These are phyloP conservation scores for Bovichtus variegatus DNA, from an alignment of 2,797 vertebrate genomes.

Conservation along the genomic window DNA sequence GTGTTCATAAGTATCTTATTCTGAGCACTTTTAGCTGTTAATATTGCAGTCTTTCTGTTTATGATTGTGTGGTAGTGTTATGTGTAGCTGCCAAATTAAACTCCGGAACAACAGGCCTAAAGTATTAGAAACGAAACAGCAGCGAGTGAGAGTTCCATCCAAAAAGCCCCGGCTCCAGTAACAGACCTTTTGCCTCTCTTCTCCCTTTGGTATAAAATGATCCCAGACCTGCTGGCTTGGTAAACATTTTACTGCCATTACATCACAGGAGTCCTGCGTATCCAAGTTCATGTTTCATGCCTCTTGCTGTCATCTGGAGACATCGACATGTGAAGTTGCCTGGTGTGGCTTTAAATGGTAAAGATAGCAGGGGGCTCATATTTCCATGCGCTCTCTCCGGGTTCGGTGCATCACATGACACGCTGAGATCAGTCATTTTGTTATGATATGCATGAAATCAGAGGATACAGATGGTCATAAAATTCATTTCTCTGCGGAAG, in stretches of 20 bases:
- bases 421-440: conserved; percentile 11
- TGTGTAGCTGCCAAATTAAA: background rate
- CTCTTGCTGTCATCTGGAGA: conserved; percentile 38
- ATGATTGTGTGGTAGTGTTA: too few relatives aligned
- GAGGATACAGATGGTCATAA: conserved; percentile 54
- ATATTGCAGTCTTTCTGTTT: background rate
- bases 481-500: conserved; percentile 35
- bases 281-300: conserved; percentile 42
- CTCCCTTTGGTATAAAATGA: conserved; percentile 31
- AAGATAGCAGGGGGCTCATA: conserved; percentile 14
- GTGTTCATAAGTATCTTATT: background rate
- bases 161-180: conserved; percentile 1
- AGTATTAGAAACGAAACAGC: background rate
- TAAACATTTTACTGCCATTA: conserved; percentile 52
- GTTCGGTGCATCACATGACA: conserved; percentile 21
- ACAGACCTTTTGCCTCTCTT: conserved; percentile 16
- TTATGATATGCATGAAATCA: conserved; percentile 24
- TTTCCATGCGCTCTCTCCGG: background rate
- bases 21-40: background rate
- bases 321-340: conserved; percentile 8
- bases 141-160: background rate
- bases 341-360: conserved; percentile 34
- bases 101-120: background rate
- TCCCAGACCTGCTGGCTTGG: conserved; percentile 37
- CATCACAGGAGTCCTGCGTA: conserved; percentile 38